Base-by-base conservation (phyloP, 1,140 invertebrate genomes). In the Luehdorfia chinensis region DNA sequence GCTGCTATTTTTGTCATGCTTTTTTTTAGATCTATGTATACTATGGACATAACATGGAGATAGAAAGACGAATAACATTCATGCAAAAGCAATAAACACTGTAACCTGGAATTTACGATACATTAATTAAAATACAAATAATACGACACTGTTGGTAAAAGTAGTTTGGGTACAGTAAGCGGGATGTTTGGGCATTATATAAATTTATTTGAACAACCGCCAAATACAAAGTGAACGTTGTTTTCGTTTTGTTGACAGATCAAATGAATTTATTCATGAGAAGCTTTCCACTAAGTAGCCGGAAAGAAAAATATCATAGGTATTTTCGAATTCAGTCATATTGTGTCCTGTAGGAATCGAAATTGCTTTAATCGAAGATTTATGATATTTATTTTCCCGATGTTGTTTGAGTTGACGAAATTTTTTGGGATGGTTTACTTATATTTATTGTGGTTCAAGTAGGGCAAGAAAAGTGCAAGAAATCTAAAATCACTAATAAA, bases 81-180 rank as follows among this genome's bases (percentile, higher is more conserved):
- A 53, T 53, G 50, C 50, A 53, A 53, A n/a, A 53, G 50, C 50
- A 39, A 12, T 27, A 41, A 41, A 51, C 44, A 41, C 36, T 25
- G 18, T 16, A 39, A 25, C 36, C 50, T 53, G 50, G 12, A 53
- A 43, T 13, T 25, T 53, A 33, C 23, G 11, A 41, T 16, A 43
- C 39, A 25, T 27, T 11, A 47, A 21, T 21, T n/a, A n/a, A n/a
- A n/a, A n/a, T n/a, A n/a, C n/a, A n/a, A n/a, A n/a, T n/a, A n/a
- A n/a, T n/a, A n/a, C n/a, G n/a, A n/a, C n/a, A n/a, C n/a, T n/a
- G n/a, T n/a, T n/a, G n/a, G n/a, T n/a, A n/a, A n/a, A n/a, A n/a
- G n/a, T n/a, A n/a, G n/a, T n/a, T n/a, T n/a, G n/a, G n/a, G n/a
- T n/a, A n/a, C n/a, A n/a, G n/a, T n/a, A n/a, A n/a, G n/a, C n/a